Conservation (phyloP, 2,888 invertebrate species). For the Eubasilissa splendida region DNA sequence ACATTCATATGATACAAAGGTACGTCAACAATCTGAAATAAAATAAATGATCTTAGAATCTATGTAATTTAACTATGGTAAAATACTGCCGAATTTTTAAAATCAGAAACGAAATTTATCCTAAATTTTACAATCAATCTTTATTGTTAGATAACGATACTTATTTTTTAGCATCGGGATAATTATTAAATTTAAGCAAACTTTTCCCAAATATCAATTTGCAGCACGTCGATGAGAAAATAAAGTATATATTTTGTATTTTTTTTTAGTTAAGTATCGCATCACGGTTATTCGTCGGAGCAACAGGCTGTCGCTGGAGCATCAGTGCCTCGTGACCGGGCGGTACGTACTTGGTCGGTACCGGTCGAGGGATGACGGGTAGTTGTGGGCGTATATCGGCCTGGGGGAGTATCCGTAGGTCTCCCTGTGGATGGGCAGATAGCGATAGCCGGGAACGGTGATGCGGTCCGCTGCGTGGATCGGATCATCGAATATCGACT, state of each 20-base stretch:
- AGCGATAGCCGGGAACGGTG: slow-evolving; percentile 90
- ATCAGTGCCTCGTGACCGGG: slow-evolving; percentile 58
- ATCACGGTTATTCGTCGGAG: slow-evolving; percentile 33
- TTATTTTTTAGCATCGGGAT: too few relatives aligned
- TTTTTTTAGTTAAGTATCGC: slow-evolving; percentile 9
- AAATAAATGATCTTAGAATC: too few relatives aligned
- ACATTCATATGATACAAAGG: neutral
- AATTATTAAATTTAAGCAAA: too few relatives aligned
- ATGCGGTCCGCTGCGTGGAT: slow-evolving; percentile 86
- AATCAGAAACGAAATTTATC: too few relatives aligned
- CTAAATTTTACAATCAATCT: too few relatives aligned
- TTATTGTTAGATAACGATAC: too few relatives aligned
- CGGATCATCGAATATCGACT: slow-evolving; percentile 92
- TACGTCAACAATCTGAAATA: too few relatives aligned
- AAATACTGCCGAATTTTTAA: too few relatives aligned
- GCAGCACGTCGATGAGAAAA: slow-evolving; percentile 2
- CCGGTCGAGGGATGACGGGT: slow-evolving; percentile 81
- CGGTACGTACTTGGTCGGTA: slow-evolving; percentile 89
- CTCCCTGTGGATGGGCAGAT: slow-evolving; percentile 91
- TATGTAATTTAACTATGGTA: too few relatives aligned
- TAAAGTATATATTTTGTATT: neutral
- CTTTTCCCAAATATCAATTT: too few relatives aligned
- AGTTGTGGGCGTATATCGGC: slow-evolving; percentile 90
- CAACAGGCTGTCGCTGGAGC: neutral
- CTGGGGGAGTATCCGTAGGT: slow-evolving; percentile 92